These are phyloP conservation scores for Panzeria rudis DNA, from an alignment of 2,888 invertebrate species.

Conservation along the genomic window DNA sequence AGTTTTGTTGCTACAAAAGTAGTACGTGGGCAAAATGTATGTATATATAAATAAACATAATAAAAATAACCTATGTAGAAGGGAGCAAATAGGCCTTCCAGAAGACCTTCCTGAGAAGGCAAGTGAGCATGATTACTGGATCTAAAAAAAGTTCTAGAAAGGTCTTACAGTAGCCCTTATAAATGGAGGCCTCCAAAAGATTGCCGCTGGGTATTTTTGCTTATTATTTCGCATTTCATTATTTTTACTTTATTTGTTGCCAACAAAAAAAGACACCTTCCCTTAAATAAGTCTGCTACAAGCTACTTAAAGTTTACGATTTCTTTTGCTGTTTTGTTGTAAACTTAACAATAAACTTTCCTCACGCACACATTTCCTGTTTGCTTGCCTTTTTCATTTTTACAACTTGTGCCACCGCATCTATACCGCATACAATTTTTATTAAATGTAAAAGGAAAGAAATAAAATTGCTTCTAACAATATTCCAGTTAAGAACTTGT, in stretches of 20 bases:
- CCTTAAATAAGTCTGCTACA: conserved; percentile 10
- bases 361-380: conserved; percentile 70
- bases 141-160: no score
- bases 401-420: conserved; percentile 32
- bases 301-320: conserved; percentile 51
- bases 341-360: conserved; percentile 69
- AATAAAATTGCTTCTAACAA: conserved; percentile 57
- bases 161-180: no score
- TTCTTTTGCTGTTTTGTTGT: conserved; percentile 16
- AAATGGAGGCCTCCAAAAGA: no score
- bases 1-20: no score
- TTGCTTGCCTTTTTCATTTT: conserved; percentile 9
- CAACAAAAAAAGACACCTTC: background rate
- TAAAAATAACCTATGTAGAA: no score
- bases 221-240: conserved; percentile 61
- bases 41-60: no score
- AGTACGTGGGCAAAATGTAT: no score
- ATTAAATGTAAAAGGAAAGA: conserved; percentile 23
- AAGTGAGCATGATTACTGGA: no score
- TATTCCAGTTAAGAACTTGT: conserved; percentile 63
- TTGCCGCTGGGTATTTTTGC: no score
- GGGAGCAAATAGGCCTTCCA: no score
- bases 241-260: conserved; percentile 27
- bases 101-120: no score
- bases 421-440: background rate